Percentiles rank a stretch among this genome's conserved stretches.
phyloP scores from a whole-genome alignment of 2,888 invertebrate species.

The Volucella zonaria region DNA sequence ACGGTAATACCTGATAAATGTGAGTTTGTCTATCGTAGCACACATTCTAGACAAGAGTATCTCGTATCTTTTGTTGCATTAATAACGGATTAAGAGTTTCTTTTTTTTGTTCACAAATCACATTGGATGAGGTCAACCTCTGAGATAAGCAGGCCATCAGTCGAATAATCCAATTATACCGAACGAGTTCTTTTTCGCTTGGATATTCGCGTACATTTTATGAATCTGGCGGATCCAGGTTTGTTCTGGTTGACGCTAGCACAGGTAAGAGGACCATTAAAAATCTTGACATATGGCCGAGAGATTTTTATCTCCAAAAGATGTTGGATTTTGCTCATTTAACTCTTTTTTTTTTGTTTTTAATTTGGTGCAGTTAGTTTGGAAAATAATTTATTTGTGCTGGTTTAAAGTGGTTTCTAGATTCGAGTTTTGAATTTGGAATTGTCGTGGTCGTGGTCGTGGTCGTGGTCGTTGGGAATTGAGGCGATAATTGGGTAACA shows the following conservation, averaged over 20 bases:
- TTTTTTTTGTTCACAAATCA: too few relatives aligned
- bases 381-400: too few relatives aligned
- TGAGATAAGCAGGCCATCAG: constrained; percentile 22
- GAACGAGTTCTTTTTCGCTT: constrained; percentile 17
- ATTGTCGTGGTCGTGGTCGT: too few relatives aligned
- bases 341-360: too few relatives aligned
- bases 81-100: too few relatives aligned
- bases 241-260: background rate
- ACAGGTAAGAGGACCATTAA: background rate
- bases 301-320: background rate
- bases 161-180: constrained; percentile 29
- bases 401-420: too few relatives aligned
- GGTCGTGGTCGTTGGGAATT: too few relatives aligned
- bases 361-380: too few relatives aligned
- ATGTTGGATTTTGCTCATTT: background rate
- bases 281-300: background rate
- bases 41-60: background rate
- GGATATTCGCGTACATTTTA: background rate
- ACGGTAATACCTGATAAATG: background rate
- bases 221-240: background rate
- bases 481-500: too few relatives aligned
- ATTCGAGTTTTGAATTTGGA: too few relatives aligned
- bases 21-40: background rate
- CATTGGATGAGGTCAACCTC: background rate
- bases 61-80: too few relatives aligned